phyloP scores from a whole-genome alignment of 1,140 invertebrate species.

The Megathymus violae region DNA sequence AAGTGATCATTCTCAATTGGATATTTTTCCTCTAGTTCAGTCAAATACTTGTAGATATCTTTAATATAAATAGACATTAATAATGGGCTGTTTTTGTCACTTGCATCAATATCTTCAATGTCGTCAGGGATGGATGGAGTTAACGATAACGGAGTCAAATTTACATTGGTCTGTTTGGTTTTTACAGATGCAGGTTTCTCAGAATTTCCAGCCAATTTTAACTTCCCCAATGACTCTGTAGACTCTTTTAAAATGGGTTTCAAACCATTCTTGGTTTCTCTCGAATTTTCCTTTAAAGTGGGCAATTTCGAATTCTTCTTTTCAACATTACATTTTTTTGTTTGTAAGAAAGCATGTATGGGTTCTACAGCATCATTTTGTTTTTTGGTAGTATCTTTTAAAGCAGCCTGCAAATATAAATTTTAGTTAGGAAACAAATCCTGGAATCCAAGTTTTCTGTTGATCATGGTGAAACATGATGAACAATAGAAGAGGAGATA shows the following conservation, averaged over 20 bases:
- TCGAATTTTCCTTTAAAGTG: constrained; percentile 54
- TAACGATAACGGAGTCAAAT: constrained; percentile 8
- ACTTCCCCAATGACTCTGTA: constrained; percentile 62
- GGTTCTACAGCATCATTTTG: constrained; percentile 45
- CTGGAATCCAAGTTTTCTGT: too few relatives aligned
- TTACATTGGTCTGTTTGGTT: constrained; percentile 10
- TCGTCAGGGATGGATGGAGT: constrained; percentile 59
- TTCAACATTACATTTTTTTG: constrained; percentile 51
- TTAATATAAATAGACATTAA: constrained; percentile 92
- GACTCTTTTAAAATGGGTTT: constrained; percentile 66
- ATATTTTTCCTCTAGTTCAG: constrained; percentile 87
- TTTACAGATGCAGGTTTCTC: constrained; percentile 26
- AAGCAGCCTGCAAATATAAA: constrained; percentile 58
- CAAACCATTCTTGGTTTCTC: constrained; percentile 47
- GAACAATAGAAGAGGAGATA: too few relatives aligned
- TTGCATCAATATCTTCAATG: constrained; percentile 88
- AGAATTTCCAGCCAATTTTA: constrained; percentile 54
- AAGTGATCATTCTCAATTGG: constrained; percentile 87
- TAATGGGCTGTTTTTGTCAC: constrained; percentile 87
- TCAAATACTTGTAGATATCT: constrained; percentile 93
- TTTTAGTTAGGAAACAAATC: too few relatives aligned
- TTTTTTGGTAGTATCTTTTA: constrained; percentile 60
- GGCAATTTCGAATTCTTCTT: constrained; percentile 61
- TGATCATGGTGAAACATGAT: too few relatives aligned
- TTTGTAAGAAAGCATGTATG: too few relatives aligned